Base-by-base conservation (phyloP, 2,113 vertebrate species). In the Phalacrocorax brasilianus region DNA sequence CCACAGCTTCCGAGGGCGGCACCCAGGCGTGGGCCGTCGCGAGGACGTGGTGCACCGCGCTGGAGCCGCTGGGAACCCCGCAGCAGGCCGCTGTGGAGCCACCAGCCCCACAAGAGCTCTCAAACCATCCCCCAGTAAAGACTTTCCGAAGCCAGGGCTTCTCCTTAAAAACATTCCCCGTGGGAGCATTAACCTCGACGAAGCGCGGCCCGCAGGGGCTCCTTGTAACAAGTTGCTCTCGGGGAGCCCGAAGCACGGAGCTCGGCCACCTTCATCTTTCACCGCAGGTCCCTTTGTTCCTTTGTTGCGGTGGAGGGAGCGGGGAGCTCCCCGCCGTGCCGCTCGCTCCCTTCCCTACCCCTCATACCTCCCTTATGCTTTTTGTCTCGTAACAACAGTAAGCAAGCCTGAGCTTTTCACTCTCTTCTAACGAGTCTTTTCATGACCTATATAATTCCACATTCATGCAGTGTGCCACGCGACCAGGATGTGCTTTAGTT, bases 11-110 rank as follows among this genome's bases (percentile, higher is more conserved):
- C 5, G 1, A 38, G 30, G 42, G 16, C 1, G 1, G 72, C 28
- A 61, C 27, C 28, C 0, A 0, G 10, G 33, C 33, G 53, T 35
- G 0, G 5, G 56, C 62, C 17, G 2, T 0, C 18, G 4, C 0
- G 0, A 68, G 58, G 47, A 28, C 49, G 5, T 0, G 2, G 21
- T 0, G 6, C 17, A 4, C 16, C 8, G 11, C 15, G 2, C 11
- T 0, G 1, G 30, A 33, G 14, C 58, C 6, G 3, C 0, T 10
- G 28, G 24, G 23, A 58, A 22, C 14, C 59, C 17, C 21, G 5
- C 24, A 8, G 22, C 47, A 35, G 75, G 67, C 56, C 0, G 0
- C 28, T 0, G 6, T 3, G 35, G 50, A 23, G 32, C 10, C 61
- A 30, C 17, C 42, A 12, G 38, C 23, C 7, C 11, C 30, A 16